Evolutionary conservation across 2,888 invertebrate species (phyloP), one percentile per base, ranked within the genome.

Genomic region (Abrostola tripartita): DNA sequence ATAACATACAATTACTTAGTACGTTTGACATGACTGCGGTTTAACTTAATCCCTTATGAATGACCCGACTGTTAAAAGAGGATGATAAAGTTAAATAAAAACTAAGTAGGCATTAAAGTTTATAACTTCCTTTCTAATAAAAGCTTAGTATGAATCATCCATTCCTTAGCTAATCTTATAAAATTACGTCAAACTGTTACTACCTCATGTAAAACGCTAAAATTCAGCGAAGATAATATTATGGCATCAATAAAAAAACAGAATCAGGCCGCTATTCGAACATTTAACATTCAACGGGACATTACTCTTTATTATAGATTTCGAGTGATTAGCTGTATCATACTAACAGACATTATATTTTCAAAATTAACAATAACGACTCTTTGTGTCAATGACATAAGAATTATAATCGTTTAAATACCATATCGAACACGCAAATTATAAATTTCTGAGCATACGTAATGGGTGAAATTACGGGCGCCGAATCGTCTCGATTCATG

Each of bases 401-500:
- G 85, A 82, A 80, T 76, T 69, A 85, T 68, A 85, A 84, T 90
- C 74, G 83, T 75, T 68, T 76, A 75, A 68, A 79, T 68, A 76
- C 64, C 66, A 79, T 76, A 73, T 83, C 80, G 78, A 70, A 83
- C 82, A 88, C 88, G 90, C 87, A 88, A 85, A 89, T 89, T 85
- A 88, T 82, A 86, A 87, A 88, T 87, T 90, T 88, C 85, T 86
- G 83, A 88, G 82, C 81, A 85, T 79, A 83, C 76, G 83, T 90
- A 90, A 91, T 91, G 85, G 89, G 84, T 88, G 87, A 89, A 89
- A 92, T 91, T 89, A 92, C 83, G 87, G 89, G 87, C 82, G 82
- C 85, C 88, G 89, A 92, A 91, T 91, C 85, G 85, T 83, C 83
- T 87, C 84, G 83, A 87, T 87, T 88, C 87, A 86, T 84, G 87